Base-by-base conservation (phyloP, 2,888 invertebrate genomes). In the Dynastes maya region DNA sequence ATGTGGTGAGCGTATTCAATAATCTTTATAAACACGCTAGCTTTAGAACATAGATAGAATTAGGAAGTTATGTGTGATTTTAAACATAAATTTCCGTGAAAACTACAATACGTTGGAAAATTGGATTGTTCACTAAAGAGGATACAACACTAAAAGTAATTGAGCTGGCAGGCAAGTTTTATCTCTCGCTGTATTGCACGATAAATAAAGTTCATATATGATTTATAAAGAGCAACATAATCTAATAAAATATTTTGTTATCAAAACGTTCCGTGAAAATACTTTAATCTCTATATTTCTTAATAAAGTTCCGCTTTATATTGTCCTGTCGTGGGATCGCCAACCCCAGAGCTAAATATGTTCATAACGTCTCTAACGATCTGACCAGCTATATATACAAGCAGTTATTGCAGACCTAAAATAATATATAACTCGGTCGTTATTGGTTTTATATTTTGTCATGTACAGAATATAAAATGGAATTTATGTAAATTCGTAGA, bases 231-330 rank as follows among this genome's bases (percentile, higher is more conserved):
- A 70, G 5, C 64, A 40, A 16, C 49, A 51, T 22, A 55, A 13
- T 22, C 29, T 37, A 76, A 51, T 51, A 58, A 76, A 61, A 76
- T 76, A 76, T 53, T 45, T 65, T 51, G 51, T 40, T 64, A 64
- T 64, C 16, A 76, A 64, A 45, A 64, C 29, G 51, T 64, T 61
- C 29, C 51, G 53, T 32, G 32, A 51, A 76, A 51, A 51, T 53
- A 76, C 65, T 76, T 53, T 78, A 76, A 75, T 78, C 78, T 76
- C 77, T 79, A 80, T 82, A 82, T 82, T 82, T 82, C 82, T 82
- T 82, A 82, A 83, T 82, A 82, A 83, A 82, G 79, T 79, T 78
- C 79, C 68, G 79, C 80, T 80, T 79, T 80, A 82, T 82, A 79
- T 80, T 81, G 79, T 81, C 80, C 79, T 61, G 78, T 71, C 76